Evolutionary conservation across 2,113 vertebrate species (phyloP), one percentile per base, ranked within the genome.

Genomic region (Murina feae): DNA sequence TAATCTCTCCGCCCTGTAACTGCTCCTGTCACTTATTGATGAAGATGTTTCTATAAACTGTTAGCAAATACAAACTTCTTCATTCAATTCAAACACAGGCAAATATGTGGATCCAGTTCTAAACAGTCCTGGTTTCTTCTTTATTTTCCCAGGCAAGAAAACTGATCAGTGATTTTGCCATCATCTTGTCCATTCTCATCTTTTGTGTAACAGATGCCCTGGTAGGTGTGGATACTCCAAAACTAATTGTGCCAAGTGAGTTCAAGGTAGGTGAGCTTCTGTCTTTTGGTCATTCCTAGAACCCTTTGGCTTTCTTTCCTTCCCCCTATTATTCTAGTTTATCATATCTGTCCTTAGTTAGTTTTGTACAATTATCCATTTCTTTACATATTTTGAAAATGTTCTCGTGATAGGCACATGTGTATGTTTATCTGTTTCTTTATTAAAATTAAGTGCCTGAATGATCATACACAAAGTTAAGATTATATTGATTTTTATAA

Each of bases 141-240:
- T 93, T 12, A 0, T 95, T 93, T 37, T 96, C 92, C 20, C 97
- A 99, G 99, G 99, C 99, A 96, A 99, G 99, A 94, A 99, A 99
- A 91, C 98, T 99, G 80, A 99, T 99, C 98, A 99, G 99, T 96
- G 99, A 99, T 98, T 99, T 99, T 94, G 99, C 99, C 98, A 99
- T 99, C 97, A 99, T 99, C 95, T 96, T 99, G 98, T 99, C 99
- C 93, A 99, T 99, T 95, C 96, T 99, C 84, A 99, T 99, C 95
- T 99, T 99, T 98, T 99, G 99, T 97, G 99, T 99, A 60, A 98
- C 99, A 12, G 99, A 99, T 93, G 98, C 99, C 44, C 98, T 99
- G 3, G 98, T 99, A 28, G 99, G 99, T 96, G 99, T 99, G 85
- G 99, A 99, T 65, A 99, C 99, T 92, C 99, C 99, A 1, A 99